Evolutionary conservation across 2,888 invertebrate genomes (phyloP), one percentile per base, ranked within the genome.

Genomic region (Melanchra persicariae): DNA sequence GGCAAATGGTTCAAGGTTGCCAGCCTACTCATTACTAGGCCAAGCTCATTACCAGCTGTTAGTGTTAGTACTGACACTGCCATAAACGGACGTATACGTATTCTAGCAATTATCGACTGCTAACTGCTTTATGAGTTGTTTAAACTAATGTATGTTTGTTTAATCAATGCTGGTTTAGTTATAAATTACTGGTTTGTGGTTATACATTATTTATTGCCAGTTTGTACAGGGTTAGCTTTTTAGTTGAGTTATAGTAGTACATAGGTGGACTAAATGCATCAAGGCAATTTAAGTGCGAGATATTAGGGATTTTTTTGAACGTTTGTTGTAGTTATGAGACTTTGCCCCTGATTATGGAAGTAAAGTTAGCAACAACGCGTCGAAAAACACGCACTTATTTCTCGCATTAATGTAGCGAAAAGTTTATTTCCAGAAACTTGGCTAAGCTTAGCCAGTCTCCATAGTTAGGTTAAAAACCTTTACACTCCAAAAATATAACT

Each of bases 1-100:
- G 63, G 80, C 81, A 80, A 75, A 54, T 83, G 60, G 85, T 85
- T 82, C 87, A 85, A 87, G 87, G 87, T 68, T 79, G 60, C 54
- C 61, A 63, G 60, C 69, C 74, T 51, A 75, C 67, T 79, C 79
- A 83, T 86, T 82, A 83, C 66, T 40, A 80, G 81, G 75, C 82
- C 64, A 54, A 37, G 47, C 70, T 84, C 76, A 84, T 87, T 86
- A 84, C 75, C 73, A 67, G 43, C 65, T 74, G 58, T 57, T 54
- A 34, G 37, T 63, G 37, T 76, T 77, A 75, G 68, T 65, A 81
- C 75, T 79, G 70, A 73, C 79, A 76, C 57, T 57, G 57, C 58
- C 66, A 73, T 77, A 73, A 74, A 82, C 75, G 75, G 76, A 74
- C 68, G 77, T 52, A 37, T 70, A 75, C 59, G 58, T 72, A 75